phyloP scores from a whole-genome alignment of 2,797 vertebrate species.

The Avahi laniger region DNA sequence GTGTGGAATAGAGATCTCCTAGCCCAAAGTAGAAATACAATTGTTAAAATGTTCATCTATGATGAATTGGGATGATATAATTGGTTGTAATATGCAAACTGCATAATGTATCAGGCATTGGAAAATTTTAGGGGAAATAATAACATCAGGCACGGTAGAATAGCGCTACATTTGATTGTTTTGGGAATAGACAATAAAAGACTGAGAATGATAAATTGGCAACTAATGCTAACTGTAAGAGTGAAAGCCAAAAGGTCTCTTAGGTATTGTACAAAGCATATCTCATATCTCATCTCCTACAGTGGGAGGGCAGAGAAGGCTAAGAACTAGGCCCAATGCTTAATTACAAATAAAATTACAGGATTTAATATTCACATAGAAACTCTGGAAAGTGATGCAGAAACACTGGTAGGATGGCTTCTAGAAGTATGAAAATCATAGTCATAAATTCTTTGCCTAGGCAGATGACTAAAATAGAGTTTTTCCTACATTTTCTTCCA shows the following conservation, averaged over 20 bases:
- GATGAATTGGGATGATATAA: background rate
- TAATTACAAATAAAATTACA: background rate
- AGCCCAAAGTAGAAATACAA: background rate
- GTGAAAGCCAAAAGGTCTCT: background rate
- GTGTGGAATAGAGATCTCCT: background rate
- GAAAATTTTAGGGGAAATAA: background rate
- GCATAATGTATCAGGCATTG: background rate
- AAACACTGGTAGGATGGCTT: background rate
- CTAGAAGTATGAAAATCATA: background rate
- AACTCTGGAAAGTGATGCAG: background rate
- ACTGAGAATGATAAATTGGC: background rate
- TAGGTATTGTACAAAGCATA: background rate
- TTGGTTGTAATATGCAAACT: background rate
- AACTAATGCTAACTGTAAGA: background rate
- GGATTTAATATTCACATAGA: background rate
- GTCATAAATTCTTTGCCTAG: no score
- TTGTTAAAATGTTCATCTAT: background rate
- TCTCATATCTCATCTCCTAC: background rate
- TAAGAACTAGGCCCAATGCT: background rate
- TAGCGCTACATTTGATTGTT: background rate
- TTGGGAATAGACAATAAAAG: background rate
- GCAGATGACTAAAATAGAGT: no score
- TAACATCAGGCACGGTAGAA: background rate
- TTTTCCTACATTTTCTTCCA: no score
- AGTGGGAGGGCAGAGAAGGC: background rate